Percentiles rank a stretch among this genome's conserved stretches.
phyloP scores from a whole-genome alignment of 2,797 vertebrate genomes.

The Lepidocolaptes lacrymiger region DNA sequence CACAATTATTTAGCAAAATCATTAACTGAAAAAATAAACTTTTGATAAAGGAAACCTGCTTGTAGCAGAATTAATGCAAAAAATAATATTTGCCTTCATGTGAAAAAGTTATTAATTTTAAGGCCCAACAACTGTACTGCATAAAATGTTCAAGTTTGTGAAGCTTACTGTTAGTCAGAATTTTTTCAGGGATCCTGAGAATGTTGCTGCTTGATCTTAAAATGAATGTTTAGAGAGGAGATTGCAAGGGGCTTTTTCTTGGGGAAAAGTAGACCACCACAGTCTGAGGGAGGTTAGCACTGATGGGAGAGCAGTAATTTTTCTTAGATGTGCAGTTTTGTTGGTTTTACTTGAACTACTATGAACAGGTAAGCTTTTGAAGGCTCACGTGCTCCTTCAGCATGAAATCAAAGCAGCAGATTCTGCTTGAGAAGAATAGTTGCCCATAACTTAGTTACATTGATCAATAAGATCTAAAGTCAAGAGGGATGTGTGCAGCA shows the following conservation, averaged over 20 bases:
- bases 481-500: neutral
- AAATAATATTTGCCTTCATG: neutral
- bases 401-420: neutral
- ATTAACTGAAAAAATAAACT: neutral
- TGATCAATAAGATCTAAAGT: conserved; percentile 9
- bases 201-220: neutral
- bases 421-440: neutral
- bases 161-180: neutral
- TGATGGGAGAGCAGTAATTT: neutral
- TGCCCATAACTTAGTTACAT: neutral
- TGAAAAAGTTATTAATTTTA: neutral
- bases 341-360: neutral
- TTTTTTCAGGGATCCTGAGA: neutral
- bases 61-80: neutral
- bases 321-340: neutral
- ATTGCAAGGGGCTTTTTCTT: neutral
- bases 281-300: neutral
- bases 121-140: neutral
- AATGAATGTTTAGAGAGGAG: neutral
- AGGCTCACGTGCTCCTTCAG: neutral
- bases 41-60: neutral
- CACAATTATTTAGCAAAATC: neutral
- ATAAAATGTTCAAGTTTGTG: neutral
- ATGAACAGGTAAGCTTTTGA: neutral
- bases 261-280: neutral